Percentiles rank a stretch among this genome's conserved stretches.
phyloP scores from a whole-genome alignment of 2,888 invertebrate genomes.

The Diplazon laetatorius region DNA sequence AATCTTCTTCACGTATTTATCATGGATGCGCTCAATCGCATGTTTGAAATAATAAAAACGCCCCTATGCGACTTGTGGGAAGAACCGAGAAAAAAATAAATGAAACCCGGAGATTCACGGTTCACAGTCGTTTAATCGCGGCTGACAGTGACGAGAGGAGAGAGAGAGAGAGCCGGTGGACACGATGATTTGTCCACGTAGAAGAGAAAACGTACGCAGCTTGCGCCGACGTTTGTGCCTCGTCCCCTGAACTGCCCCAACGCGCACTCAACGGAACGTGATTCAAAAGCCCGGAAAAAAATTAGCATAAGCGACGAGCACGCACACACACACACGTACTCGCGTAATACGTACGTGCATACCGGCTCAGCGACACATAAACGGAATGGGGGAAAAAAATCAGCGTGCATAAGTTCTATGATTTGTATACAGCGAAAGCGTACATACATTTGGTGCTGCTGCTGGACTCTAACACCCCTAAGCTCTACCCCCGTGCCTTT shows the following conservation, averaged over 20 bases:
- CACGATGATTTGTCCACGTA: constrained; percentile 70
- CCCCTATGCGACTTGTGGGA: background rate
- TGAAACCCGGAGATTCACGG: constrained; percentile 1
- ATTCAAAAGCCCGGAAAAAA: constrained; percentile 69
- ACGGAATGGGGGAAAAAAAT: constrained; percentile 22
- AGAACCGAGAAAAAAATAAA: constrained; percentile 5
- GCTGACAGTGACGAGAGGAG: constrained; percentile 76
- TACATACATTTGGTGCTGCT: constrained; percentile 27
- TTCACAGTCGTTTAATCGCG: constrained; percentile 70
- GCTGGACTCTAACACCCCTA: constrained; percentile 43
- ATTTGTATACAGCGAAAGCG: constrained; percentile 46
- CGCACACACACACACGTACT: constrained; percentile 35
- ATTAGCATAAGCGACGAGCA: constrained; percentile 74
- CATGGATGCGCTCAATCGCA: too few species aligned
- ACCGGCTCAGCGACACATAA: background rate
- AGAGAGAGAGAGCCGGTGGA: constrained; percentile 76
- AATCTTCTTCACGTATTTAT: too few species aligned
- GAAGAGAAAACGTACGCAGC: background rate
- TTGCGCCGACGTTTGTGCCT: constrained; percentile 15
- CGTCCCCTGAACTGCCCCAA: constrained; percentile 27
- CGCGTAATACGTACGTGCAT: constrained; percentile 3
- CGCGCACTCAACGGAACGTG: constrained; percentile 37
- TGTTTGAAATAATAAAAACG: background rate
- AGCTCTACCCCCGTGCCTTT: constrained; percentile 39
- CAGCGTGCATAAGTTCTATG: constrained; percentile 21